phyloP scores from a whole-genome alignment of 30 jellyfish, hydroid and myxozoan species.

The Pseudorhiza aurosa region DNA sequence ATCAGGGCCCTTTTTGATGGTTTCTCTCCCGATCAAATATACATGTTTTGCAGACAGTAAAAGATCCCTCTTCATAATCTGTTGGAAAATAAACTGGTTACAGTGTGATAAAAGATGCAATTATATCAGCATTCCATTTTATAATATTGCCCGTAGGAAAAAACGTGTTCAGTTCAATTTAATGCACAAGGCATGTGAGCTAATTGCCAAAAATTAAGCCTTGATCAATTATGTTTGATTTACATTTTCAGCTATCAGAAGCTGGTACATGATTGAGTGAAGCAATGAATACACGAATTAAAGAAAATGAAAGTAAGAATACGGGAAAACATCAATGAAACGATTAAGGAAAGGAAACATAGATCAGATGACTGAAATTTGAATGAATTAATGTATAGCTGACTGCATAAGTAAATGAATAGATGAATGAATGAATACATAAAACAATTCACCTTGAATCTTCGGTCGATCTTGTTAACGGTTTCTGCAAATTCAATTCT shows the following conservation, averaged over 20 bases:
- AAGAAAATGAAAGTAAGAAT: no score
- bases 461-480: conserved; percentile 84
- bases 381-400: not conserved
- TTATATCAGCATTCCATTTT: no score
- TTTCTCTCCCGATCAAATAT: conserved; percentile 95
- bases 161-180: not conserved
- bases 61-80: conserved; percentile 89
- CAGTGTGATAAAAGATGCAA: no score
- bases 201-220: no score
- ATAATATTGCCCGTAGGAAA: no score
- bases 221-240: no score
- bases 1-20: conserved; percentile 97
- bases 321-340: not conserved
- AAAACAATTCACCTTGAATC: conserved; percentile 77
- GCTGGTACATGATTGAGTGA: no score
- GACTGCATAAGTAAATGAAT: not conserved
- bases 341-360: not conserved
- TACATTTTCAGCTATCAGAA: no score
- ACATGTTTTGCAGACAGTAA: conserved; percentile 92
- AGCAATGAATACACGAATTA: no score
- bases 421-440: not conserved
- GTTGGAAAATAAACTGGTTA: not conserved
- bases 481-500: conserved; percentile 96
- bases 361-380: not conserved
- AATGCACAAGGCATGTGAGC: no score